Conservation (phyloP, 1,140 invertebrate genomes). For the Hirudo medicinalis region DNA sequence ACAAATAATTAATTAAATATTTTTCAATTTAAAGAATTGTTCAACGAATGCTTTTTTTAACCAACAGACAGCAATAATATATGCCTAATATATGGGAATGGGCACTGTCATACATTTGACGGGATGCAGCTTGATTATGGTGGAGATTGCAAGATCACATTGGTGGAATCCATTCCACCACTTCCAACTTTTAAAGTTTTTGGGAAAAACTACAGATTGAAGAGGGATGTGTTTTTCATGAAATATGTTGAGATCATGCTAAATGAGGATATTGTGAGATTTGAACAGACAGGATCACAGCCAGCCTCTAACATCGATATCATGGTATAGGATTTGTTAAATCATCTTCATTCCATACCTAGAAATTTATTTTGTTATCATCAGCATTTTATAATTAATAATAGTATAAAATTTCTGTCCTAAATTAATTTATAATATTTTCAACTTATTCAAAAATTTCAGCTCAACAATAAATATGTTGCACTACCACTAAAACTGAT, state of each 20-base stretch:
- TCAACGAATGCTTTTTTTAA: not conserved
- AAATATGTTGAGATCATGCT: not conserved
- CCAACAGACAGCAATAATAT: not conserved
- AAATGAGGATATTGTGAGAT: not conserved
- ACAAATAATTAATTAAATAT: no score
- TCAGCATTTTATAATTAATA: not conserved
- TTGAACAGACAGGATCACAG: not conserved
- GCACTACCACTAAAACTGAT: not conserved
- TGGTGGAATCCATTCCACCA: not conserved
- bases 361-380: not conserved
- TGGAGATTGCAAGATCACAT: not conserved
- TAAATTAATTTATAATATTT: no score
- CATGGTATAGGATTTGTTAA: not conserved
- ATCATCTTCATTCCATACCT: not conserved
- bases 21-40: not conserved
- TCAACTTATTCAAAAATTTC: no score
- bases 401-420: no score
- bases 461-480: no score
- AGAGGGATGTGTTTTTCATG: not conserved
- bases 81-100: not conserved
- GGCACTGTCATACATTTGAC: not conserved
- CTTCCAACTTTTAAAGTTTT: conserved; percentile 3
- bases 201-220: not conserved
- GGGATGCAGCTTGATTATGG: not conserved
- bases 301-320: not conserved